phyloP scores from a whole-genome alignment of 2,797 vertebrate species.

The Pteronotus mesoamericanus region DNA sequence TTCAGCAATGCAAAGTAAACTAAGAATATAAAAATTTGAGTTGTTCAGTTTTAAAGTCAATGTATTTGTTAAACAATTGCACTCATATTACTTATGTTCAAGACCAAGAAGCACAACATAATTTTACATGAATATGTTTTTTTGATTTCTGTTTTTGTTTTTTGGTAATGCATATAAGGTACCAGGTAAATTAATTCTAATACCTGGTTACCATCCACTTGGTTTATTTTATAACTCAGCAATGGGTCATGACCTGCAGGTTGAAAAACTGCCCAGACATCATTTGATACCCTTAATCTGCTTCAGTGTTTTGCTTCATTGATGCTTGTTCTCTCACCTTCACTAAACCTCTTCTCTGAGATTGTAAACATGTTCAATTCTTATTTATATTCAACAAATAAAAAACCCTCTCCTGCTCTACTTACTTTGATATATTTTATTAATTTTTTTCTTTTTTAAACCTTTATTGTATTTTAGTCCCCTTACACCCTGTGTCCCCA shows the following conservation, averaged over 20 bases:
- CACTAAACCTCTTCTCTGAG: not conserved
- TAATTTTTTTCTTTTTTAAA: not conserved
- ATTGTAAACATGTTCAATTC: not conserved
- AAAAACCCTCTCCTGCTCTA: not conserved
- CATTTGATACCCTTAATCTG: not conserved
- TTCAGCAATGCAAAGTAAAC: not conserved
- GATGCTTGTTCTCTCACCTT: not conserved
- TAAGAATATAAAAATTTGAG: not conserved
- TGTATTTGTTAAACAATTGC: not conserved
- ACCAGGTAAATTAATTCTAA: not conserved
- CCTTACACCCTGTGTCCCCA: too few species aligned
- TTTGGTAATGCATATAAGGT: not conserved
- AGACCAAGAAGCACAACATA: not conserved
- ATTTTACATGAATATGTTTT: not conserved
- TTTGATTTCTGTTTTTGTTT: not conserved
- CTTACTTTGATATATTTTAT: not conserved
- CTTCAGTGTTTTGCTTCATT: not conserved
- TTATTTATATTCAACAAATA: not conserved
- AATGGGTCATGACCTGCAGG: not conserved
- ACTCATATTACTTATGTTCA: not conserved
- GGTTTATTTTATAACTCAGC: not conserved
- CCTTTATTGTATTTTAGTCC: not conserved
- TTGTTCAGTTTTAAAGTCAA: constrained; percentile 9
- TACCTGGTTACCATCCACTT: not conserved
- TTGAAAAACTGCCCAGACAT: not conserved